Evolutionary conservation across 2,797 vertebrate genomes (phyloP).

Genomic region (Choloepus didactylus): DNA sequence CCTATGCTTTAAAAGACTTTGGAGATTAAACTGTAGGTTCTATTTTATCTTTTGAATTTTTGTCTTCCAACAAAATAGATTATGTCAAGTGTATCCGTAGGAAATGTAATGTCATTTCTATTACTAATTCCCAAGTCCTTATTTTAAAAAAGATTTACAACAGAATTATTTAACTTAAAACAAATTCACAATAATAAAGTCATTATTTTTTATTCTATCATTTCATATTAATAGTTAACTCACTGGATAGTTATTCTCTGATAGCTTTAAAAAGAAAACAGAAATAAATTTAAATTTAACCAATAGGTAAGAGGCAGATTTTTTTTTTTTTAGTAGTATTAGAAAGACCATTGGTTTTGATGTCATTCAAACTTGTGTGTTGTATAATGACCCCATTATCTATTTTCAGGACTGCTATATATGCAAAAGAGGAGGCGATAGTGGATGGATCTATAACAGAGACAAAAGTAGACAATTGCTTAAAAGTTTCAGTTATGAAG

Average conservation of each 20-base stretch:
- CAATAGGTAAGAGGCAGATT: background rate
- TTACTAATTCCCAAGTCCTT: background rate
- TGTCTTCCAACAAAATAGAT: conserved; percentile 13
- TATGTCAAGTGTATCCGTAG: background rate
- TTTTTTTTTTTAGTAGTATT: background rate
- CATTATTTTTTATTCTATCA: background rate
- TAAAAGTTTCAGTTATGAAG: background rate
- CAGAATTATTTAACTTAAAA: background rate
- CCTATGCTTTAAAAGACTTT: background rate
- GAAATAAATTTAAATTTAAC: background rate
- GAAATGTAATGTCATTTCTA: conserved; percentile 2
- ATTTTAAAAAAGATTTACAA: background rate
- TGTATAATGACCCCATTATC: background rate
- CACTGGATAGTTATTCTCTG: background rate
- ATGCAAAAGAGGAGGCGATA: background rate
- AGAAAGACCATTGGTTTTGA: background rate
- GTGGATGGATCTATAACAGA: background rate
- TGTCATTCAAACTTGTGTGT: background rate
- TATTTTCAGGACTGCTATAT: background rate
- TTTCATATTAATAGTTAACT: conserved; percentile 2
- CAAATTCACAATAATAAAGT: conserved; percentile 22
- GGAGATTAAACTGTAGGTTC: conserved; percentile 13
- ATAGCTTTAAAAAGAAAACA: conserved; percentile 10
- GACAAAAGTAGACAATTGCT: background rate
- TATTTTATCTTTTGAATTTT: background rate